Percentiles rank a stretch among this genome's conserved stretches.
These are phyloP conservation scores for Hemithea aestivaria DNA, from an alignment of 2,888 invertebrate genomes.

Conservation along the genomic window DNA sequence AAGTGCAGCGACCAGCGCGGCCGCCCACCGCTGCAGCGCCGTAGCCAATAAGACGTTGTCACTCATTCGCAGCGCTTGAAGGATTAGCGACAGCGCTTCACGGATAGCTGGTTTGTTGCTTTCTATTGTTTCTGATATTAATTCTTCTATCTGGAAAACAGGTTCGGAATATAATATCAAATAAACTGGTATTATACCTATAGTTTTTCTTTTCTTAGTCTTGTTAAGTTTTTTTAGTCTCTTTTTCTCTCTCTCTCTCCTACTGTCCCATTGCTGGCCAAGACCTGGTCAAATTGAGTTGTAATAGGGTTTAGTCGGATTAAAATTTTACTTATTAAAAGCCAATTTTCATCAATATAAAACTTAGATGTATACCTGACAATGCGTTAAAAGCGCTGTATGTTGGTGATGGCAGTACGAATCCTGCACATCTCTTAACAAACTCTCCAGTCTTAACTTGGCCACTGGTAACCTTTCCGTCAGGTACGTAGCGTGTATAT, in stretches of 20 bases:
- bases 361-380: conserved; percentile 43
- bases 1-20: conserved; percentile 44
- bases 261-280: no score
- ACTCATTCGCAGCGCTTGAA: conserved; percentile 52
- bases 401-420: conserved; percentile 67
- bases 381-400: conserved; percentile 55
- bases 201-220: no score
- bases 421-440: conserved; percentile 58
- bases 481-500: conserved; percentile 53
- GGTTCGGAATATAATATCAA: background rate
- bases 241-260: no score
- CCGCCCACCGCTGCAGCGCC: conserved; percentile 63
- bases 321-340: no score
- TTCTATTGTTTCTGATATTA: conserved; percentile 50
- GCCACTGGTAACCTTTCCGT: conserved; percentile 55
- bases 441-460: conserved; percentile 48
- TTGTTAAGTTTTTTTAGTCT: no score
- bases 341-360: no score
- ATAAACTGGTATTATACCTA: no score
- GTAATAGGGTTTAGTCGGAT: no score
- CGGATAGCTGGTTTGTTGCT: conserved; percentile 50
- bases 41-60: conserved; percentile 43
- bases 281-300: no score
- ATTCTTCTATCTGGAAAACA: conserved; percentile 55
- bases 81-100: conserved; percentile 49